Conservation (phyloP, 2,113 vertebrate species). For the Halichoeres trimaculatus region DNA sequence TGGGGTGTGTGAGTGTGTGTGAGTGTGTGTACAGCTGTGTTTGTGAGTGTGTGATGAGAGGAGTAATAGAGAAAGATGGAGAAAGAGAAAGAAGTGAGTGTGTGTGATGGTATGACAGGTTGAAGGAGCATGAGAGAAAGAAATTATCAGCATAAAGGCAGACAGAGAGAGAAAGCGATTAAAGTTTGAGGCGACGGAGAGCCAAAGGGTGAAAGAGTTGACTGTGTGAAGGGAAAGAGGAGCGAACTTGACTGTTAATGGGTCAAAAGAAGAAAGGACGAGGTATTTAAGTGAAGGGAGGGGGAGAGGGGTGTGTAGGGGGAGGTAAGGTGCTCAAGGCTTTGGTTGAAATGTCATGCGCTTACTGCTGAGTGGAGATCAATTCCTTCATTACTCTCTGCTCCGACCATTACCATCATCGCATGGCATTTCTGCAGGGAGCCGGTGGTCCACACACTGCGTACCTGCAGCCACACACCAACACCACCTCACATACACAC, state of each 20-base stretch:
- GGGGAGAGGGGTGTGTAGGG: not conserved
- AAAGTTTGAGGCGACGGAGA: slow-evolving; percentile 79
- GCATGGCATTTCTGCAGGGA: slow-evolving; percentile 90
- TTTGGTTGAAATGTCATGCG: slow-evolving; percentile 96
- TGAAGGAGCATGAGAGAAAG: slow-evolving; percentile 61
- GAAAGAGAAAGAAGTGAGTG: slow-evolving; percentile 16
- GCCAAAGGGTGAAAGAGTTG: slow-evolving; percentile 85
- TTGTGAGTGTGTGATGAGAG: slow-evolving; percentile 34
- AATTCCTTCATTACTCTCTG: slow-evolving; percentile 97
- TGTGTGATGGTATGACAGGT: slow-evolving; percentile 46
- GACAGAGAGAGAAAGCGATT: slow-evolving; percentile 72
- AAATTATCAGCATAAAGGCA: slow-evolving; percentile 68
- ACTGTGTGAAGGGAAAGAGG: slow-evolving; percentile 75
- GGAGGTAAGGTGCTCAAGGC: slow-evolving; percentile 88
- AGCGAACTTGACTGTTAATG: slow-evolving; percentile 74
- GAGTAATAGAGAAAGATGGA: slow-evolving; percentile 52
- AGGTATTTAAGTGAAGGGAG: slow-evolving; percentile 29
- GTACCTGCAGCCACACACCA: slow-evolving; percentile 75
- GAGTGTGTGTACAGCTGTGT: slow-evolving; percentile 56
- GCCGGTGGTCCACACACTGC: slow-evolving; percentile 86
- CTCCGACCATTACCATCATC: slow-evolving; percentile 92
- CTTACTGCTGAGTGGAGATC: slow-evolving; percentile 93
- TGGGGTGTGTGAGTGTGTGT: slow-evolving; percentile 73
- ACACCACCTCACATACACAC: slow-evolving; percentile 1
- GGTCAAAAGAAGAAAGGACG: slow-evolving; percentile 52